A percentile compares a stretch with the other conserved stretches of the same genome.
These are phyloP conservation scores for Glyptemys insculpta DNA, from an alignment of 2,797 vertebrate genomes.

Conservation along the genomic window DNA sequence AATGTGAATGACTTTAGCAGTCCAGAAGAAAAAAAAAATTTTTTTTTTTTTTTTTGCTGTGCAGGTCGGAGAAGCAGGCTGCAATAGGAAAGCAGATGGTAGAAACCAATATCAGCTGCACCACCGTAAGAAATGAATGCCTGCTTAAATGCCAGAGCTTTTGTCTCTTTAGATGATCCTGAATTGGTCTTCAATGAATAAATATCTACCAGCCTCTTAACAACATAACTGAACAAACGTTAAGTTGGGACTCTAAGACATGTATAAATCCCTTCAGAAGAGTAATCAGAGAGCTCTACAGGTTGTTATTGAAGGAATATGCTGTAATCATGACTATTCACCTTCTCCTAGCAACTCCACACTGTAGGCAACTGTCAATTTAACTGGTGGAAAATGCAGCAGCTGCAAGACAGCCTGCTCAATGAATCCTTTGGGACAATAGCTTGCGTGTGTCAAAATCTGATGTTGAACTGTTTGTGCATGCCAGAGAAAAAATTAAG, in stretches of 20 bases:
- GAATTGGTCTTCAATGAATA: slow-evolving; percentile 61
- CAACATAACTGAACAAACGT: slow-evolving; percentile 44
- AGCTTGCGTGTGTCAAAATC: slow-evolving; percentile 47
- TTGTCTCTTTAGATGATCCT: slow-evolving; percentile 68
- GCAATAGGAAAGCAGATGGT: slow-evolving; percentile 80
- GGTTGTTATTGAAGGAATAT: slow-evolving; percentile 79
- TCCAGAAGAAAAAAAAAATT: slow-evolving; percentile 68
- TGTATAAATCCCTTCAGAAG: slow-evolving; percentile 57
- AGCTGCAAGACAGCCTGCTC: slow-evolving; percentile 76
- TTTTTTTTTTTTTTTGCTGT: slow-evolving; percentile 33
- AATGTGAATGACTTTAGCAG: slow-evolving; percentile 78
- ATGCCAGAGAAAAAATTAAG: slow-evolving; percentile 60
- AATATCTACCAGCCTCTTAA: slow-evolving; percentile 60
- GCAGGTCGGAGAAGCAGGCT: slow-evolving; percentile 75
- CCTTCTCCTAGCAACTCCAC: slow-evolving; percentile 86
- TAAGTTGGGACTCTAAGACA: slow-evolving; percentile 48
- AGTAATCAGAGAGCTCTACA: slow-evolving; percentile 79
- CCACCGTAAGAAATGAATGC: slow-evolving; percentile 69
- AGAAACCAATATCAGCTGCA: slow-evolving; percentile 74
- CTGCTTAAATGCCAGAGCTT: slow-evolving; percentile 75
- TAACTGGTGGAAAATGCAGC: slow-evolving; percentile 74
- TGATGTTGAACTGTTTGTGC: slow-evolving; percentile 12
- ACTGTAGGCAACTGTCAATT: slow-evolving; percentile 82
- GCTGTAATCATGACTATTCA: slow-evolving; percentile 81
- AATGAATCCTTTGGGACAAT: slow-evolving; percentile 54